Evolutionary conservation across 2,888 invertebrate species (phyloP), one percentile per base, ranked within the genome.

Genomic region (Drosophila hawaiiensis): DNA sequence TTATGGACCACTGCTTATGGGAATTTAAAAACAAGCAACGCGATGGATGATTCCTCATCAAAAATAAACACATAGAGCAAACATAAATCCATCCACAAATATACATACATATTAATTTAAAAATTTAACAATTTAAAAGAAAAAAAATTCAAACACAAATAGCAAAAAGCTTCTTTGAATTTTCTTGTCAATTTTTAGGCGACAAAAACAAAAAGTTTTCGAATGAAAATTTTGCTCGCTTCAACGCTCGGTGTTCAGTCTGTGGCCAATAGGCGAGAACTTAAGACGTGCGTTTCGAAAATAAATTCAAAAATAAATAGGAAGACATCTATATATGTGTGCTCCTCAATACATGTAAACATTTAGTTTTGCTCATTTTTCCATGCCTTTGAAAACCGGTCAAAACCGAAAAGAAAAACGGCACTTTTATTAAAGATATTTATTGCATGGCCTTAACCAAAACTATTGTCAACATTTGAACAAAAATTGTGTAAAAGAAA

Each of bases 221-320:
- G 37, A 59, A 69, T 68, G 63, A 78, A 80, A 55, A 75, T 64
- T 25, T 71, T 65, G 70, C 65, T 72, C 65, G 59, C 35, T 59
- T 66, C 49, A 63, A 71, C 63, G 67, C 61, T 52, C 52, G 52
- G 67, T 55, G 47, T 75, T 91, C 82, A 90, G 90, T 90, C 73
- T 76, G 59, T 68, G 69, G 70, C 73, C 76, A 73, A 76, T 68
- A 64, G 75, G 67, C 88, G 64, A 80, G 77, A 75, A 74, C 77
- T 82, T 62, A 86, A 83, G 87, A 84, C 91, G 91, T 82, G 71
- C 69, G 63, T 63, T 79, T 65, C 68, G 54, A 63, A 64, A 64
- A 29, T 49, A 65, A 61, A 52, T 71, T 64, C 19, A 4, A 60
- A 65, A 59, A 61, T 56, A 64, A 61, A 58, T 53, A 56, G 47